A percentile compares a stretch with the other conserved stretches of the same genome.
Evolutionary conservation across 2,797 vertebrate genomes (phyloP).

Genomic region (Phylloscopus collybita): DNA sequence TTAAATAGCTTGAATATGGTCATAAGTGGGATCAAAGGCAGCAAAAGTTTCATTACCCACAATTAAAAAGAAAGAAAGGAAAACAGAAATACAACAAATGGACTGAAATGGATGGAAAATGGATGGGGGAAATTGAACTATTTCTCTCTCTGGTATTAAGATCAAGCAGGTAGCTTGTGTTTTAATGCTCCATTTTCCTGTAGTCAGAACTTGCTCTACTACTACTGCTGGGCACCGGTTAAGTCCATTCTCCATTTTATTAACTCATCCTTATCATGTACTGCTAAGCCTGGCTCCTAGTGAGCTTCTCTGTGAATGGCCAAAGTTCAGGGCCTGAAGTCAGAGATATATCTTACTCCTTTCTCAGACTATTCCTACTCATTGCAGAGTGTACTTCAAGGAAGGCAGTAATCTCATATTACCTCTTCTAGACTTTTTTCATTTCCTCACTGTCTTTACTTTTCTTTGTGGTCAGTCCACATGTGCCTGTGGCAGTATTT

Average conservation of each 20-base stretch:
- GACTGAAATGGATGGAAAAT: background rate
- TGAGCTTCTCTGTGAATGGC: background rate
- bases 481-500: background rate
- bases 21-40: background rate
- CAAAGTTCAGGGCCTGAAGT: background rate
- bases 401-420: constrained; percentile 29
- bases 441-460: constrained; percentile 41
- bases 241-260: constrained; percentile 3
- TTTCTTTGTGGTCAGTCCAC: constrained; percentile 15
- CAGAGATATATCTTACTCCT: background rate
- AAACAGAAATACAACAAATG: background rate
- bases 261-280: background rate
- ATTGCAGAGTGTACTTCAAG: background rate
- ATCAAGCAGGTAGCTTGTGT: background rate
- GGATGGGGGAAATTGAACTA: background rate
- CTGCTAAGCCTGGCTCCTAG: background rate
- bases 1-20: background rate
- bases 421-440: background rate
- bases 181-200: constrained; percentile 8
- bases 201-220: background rate
- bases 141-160: background rate
- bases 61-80: background rate
- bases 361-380: background rate
- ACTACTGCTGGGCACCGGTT: rapidly evolving
- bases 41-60: background rate